phyloP scores from a whole-genome alignment of 2,113 vertebrate genomes.

The Oreochromis tanganicae region DNA sequence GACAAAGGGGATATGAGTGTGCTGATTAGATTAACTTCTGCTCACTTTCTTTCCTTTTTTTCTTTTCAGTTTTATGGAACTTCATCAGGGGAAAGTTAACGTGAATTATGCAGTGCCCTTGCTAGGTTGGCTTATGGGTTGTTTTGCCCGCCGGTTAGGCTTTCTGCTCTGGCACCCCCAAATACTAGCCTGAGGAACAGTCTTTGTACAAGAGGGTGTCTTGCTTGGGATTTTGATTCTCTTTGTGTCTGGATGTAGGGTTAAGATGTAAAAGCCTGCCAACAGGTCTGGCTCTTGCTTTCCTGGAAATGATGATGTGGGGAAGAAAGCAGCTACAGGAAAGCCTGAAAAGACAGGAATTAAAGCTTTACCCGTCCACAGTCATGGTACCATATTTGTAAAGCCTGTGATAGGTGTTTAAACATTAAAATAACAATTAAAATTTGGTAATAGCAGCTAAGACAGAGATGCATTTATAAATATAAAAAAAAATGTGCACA shows the following conservation, averaged over 20 bases:
- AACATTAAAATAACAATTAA: not conserved
- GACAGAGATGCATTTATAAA: not conserved
- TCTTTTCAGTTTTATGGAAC: not conserved
- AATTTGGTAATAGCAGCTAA: not conserved
- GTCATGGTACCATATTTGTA: not conserved
- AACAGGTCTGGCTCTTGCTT: not conserved
- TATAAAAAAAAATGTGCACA: not conserved
- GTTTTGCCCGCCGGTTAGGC: not conserved
- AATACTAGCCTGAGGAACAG: constrained; percentile 7
- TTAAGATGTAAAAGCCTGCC: constrained; percentile 9
- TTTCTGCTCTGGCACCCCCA: not conserved
- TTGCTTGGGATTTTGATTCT: not conserved
- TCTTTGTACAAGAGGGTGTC: not conserved
- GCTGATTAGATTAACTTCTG: not conserved
- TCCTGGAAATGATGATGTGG: not conserved
- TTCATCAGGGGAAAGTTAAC: not conserved
- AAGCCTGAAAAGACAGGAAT: not conserved
- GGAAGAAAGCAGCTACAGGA: not conserved
- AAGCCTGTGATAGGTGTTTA: not conserved
- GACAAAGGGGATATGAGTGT: not conserved
- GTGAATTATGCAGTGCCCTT: not conserved
- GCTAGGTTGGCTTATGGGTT: not conserved
- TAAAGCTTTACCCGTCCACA: not conserved
- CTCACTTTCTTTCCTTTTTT: not conserved
- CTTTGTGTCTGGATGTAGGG: not conserved